Evolutionary conservation across 2,797 vertebrate genomes (phyloP).

Genomic region (Menidia menidia): DNA sequence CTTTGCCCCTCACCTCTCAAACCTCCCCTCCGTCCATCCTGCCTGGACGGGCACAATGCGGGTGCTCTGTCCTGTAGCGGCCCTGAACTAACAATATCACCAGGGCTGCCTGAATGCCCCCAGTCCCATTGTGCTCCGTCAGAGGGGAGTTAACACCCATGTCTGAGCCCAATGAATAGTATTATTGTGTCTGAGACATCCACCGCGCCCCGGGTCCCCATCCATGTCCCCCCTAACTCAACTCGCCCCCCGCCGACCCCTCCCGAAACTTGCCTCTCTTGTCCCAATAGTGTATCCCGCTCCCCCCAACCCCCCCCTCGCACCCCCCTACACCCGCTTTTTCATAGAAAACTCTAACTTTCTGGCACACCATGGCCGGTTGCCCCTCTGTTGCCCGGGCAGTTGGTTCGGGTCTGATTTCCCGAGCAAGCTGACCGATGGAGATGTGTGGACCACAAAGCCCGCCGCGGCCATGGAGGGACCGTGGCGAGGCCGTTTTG

Average conservation of each 20-base stretch:
- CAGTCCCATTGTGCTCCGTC: constrained; percentile 89
- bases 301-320: constrained; percentile 30
- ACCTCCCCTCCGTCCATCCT: constrained; percentile 82
- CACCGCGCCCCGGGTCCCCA: constrained; percentile 74
- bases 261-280: constrained; percentile 70
- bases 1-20: constrained; percentile 81
- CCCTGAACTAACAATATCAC: constrained; percentile 87
- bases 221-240: constrained; percentile 70
- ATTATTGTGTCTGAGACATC: constrained; percentile 92
- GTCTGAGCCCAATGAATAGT: constrained; percentile 88
- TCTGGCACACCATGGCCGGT: constrained; percentile 63
- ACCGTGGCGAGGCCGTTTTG: constrained; percentile 41
- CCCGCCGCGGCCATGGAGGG: constrained; percentile 50
- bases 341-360: constrained; percentile 72
- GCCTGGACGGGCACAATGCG: constrained; percentile 83
- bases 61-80: constrained; percentile 83
- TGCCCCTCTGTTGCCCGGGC: constrained; percentile 76
- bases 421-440: constrained; percentile 42
- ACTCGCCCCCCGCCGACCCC: constrained; percentile 62
- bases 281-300: constrained; percentile 68
- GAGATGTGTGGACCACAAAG: constrained; percentile 48
- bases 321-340: constrained; percentile 49
- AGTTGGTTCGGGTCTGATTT: constrained; percentile 60
- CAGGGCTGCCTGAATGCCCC: constrained; percentile 84
- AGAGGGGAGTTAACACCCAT: constrained; percentile 89